Evolutionary conservation across 23 tunicate species (phyloP).

Genomic region (Trididemnum clinides): DNA sequence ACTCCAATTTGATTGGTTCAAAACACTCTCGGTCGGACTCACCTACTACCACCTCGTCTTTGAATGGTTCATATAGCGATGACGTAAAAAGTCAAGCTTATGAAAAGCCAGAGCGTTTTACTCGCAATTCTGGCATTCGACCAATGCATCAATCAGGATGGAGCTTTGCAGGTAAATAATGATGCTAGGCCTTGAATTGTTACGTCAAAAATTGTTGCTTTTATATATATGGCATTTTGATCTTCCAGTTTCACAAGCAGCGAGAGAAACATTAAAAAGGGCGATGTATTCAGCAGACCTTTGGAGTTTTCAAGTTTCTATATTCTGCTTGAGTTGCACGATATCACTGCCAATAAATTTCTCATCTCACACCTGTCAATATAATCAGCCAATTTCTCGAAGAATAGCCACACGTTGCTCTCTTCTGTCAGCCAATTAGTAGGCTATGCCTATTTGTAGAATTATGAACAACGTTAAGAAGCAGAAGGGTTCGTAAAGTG

Average conservation of each 20-base stretch:
- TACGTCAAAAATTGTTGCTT: too few relatives aligned
- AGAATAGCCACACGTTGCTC: too few relatives aligned
- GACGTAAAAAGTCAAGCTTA: neutral
- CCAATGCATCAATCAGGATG: slow-evolving; percentile 84
- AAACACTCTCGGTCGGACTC: neutral
- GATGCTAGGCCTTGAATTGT: too few relatives aligned
- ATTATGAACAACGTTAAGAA: too few relatives aligned
- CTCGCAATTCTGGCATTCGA: slow-evolving; percentile 61
- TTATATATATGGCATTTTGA: too few relatives aligned
- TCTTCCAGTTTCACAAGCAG: neutral
- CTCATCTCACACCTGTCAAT: too few relatives aligned
- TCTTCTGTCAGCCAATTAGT: too few relatives aligned
- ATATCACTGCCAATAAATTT: too few relatives aligned
- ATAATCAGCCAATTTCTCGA: too few relatives aligned
- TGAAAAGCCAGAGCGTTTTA: slow-evolving; percentile 56
- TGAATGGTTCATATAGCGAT: neutral
- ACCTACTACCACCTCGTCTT: neutral
- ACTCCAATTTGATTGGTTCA: neutral
- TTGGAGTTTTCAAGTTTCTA: neutral
- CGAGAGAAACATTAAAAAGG: neutral
- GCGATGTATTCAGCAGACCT: neutral
- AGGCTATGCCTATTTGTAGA: too few relatives aligned
- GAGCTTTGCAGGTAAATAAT: slow-evolving; percentile 71
- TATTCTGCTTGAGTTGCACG: neutral
- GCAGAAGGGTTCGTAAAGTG: too few relatives aligned